Evolutionary conservation across 2,888 invertebrate genomes (phyloP).

Genomic region (Trichopoda pennipes): DNA sequence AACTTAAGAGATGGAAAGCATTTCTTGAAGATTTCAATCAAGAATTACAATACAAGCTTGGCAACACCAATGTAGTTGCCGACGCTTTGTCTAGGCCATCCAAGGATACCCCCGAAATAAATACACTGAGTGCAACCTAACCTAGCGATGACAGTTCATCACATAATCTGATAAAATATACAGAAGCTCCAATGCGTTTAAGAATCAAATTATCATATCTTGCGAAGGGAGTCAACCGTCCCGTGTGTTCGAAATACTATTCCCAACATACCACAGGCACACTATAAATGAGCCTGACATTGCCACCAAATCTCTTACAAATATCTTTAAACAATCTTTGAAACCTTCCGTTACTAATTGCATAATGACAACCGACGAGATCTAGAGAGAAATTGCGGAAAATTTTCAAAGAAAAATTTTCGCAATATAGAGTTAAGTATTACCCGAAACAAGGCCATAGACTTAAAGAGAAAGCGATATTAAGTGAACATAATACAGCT

Average conservation of each 20-base stretch:
- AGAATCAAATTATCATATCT: background rate
- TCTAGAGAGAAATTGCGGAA: no score
- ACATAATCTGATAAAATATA: background rate
- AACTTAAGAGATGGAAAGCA: conserved; percentile 8
- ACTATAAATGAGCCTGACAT: background rate
- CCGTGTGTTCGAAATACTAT: background rate
- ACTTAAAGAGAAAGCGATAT: no score
- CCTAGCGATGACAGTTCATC: background rate
- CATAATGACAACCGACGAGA: no score
- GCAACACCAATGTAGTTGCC: background rate
- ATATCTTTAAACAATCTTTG: no score
- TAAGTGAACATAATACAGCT: no score
- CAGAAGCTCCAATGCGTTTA: background rate
- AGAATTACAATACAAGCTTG: background rate
- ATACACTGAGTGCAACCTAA: background rate
- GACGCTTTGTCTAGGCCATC: background rate
- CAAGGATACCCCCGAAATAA: background rate
- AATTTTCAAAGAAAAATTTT: no score
- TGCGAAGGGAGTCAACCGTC: background rate
- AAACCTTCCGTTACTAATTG: no score
- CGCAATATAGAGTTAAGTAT: no score
- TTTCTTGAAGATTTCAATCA: background rate
- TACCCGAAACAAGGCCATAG: no score
- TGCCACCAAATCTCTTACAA: background rate
- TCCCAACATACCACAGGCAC: background rate